These are phyloP conservation scores for Rhyacophila evoluta DNA, from an alignment of 2,888 invertebrate species.

Conservation along the genomic window DNA sequence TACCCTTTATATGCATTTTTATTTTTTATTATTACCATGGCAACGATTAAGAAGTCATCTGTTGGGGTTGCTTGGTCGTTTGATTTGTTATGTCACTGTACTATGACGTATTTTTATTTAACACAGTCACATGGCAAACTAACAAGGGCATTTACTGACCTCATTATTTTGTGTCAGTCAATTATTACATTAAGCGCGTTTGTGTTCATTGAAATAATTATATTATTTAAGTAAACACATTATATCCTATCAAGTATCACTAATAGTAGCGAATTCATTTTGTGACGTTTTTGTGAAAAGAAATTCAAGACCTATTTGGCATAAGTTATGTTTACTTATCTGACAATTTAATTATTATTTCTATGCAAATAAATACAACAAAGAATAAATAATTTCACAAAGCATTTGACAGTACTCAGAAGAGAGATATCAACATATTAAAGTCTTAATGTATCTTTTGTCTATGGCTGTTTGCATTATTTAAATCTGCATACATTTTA, in stretches of 20 bases:
- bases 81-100: neutral
- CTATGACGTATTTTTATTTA: neutral
- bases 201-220: too few relatives aligned
- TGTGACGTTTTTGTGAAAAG: too few relatives aligned
- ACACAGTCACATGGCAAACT: neutral
- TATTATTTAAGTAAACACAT: too few relatives aligned
- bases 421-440: neutral
- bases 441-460: neutral
- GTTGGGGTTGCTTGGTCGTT: neutral
- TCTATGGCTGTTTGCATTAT: neutral
- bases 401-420: neutral
- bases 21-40: too few relatives aligned
- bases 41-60: too few relatives aligned
- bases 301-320: too few relatives aligned
- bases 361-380: neutral
- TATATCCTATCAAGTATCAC: too few relatives aligned
- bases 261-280: too few relatives aligned
- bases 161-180: neutral
- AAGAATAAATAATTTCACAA: neutral
- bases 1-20: too few relatives aligned
- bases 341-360: conserved; percentile 5
- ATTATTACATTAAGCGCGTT: too few relatives aligned
- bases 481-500: neutral
- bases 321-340: neutral
- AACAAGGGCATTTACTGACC: conserved; percentile 1